Evolutionary conservation across 2,888 invertebrate genomes (phyloP).

Genomic region (Tromatobia lineatoria): DNA sequence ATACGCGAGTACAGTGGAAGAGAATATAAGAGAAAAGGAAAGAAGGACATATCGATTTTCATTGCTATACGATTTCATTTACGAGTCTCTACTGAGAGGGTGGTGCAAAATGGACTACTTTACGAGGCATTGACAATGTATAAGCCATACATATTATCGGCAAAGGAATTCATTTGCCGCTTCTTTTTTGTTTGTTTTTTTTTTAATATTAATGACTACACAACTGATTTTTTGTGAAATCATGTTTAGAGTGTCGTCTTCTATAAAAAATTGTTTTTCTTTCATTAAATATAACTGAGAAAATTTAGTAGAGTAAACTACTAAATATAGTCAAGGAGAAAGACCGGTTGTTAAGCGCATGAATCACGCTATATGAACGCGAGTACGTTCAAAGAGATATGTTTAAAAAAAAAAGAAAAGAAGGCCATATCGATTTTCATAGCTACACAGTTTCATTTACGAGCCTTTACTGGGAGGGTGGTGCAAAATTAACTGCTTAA

Average conservation of each 20-base stretch:
- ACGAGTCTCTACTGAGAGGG: no score
- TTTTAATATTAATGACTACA: not conserved
- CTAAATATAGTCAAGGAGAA: not conserved
- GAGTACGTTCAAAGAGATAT: not conserved
- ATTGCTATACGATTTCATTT: no score
- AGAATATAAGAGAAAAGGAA: not conserved
- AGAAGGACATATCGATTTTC: not conserved
- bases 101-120: no score
- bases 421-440: not conserved
- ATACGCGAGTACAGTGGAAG: not conserved
- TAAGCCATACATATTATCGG: not conserved
- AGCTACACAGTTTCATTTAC: no score
- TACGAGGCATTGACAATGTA: no score
- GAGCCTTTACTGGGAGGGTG: no score
- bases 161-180: not conserved
- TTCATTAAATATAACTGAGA: no score
- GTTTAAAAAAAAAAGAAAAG: not conserved
- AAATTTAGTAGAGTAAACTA: no score
- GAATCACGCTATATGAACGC: slow-evolving; percentile 11
- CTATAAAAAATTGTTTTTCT: no score
- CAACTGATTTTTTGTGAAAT: not conserved
- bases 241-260: no score
- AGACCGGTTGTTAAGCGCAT: slow-evolving; percentile 2
- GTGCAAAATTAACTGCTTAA: no score
- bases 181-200: not conserved